Evolutionary conservation across 2,797 vertebrate genomes (phyloP).

Genomic region (Benthosema pterotum): DNA sequence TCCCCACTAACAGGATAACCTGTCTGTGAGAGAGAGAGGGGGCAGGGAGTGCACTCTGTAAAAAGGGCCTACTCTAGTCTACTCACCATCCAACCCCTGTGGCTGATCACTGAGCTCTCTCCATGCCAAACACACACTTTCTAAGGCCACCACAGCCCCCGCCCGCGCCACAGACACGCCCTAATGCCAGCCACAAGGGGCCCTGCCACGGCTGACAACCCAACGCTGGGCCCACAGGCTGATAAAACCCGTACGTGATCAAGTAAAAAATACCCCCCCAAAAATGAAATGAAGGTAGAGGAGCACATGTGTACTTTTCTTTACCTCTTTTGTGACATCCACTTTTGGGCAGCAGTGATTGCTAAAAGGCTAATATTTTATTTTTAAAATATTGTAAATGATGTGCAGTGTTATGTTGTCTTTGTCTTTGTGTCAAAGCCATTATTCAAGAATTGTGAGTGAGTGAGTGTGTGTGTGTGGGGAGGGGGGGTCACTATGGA

Average conservation of each 20-base stretch:
- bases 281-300: conserved; percentile 15
- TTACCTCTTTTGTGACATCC: conserved; percentile 5
- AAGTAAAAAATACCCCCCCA: conserved; percentile 3
- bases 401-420: conserved; percentile 64
- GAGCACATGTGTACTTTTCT: background rate
- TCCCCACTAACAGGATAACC: conserved; percentile 74
- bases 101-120: conserved; percentile 65
- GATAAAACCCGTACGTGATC: conserved; percentile 7
- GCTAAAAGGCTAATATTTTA: conserved; percentile 40
- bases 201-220: conserved; percentile 37
- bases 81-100: conserved; percentile 68
- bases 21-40: conserved; percentile 57
- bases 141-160: conserved; percentile 38
- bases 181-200: conserved; percentile 38
- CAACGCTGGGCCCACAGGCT: background rate
- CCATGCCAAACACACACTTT: conserved; percentile 57
- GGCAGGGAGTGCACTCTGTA: conserved; percentile 49
- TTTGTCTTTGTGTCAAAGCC: conserved; percentile 68
- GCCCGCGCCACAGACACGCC: conserved; percentile 47
- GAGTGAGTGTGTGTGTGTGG: too few relatives aligned
- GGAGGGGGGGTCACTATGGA: conserved; percentile 69
- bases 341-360: background rate
- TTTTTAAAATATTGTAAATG: conserved; percentile 58
- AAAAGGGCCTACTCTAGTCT: conserved; percentile 70
- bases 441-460: conserved; percentile 67